Percentiles rank a stretch among this genome's conserved stretches.
phyloP scores from a whole-genome alignment of 2,888 invertebrate genomes.

The Monoplex corrugatus region DNA sequence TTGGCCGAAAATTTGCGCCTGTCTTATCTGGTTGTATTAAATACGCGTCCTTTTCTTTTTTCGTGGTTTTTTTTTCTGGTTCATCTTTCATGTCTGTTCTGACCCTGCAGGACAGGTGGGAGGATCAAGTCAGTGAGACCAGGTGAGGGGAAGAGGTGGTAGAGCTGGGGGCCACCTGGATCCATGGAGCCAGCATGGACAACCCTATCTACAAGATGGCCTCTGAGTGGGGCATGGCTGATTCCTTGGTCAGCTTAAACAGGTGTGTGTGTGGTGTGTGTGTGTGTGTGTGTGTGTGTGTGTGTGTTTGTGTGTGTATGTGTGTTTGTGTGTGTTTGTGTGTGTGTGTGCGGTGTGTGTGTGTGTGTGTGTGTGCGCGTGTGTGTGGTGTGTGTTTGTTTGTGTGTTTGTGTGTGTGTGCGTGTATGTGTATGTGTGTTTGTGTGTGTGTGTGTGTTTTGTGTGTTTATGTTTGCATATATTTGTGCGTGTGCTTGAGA shows the following conservation, averaged over 20 bases:
- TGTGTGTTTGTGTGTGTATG: conserved; percentile 30
- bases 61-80: no score
- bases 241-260: not conserved
- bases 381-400: no score
- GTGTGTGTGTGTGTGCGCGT: not conserved
- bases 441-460: not conserved
- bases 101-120: conserved; percentile 25
- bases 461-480: no score
- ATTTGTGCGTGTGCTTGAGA: no score
- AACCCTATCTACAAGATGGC: conserved; percentile 43
- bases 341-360: not conserved
- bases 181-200: conserved; percentile 40
- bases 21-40: no score
- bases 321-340: not conserved
- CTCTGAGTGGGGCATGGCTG: conserved; percentile 38
- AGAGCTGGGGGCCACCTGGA: conserved; percentile 47
- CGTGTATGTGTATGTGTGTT: not conserved
- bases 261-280: conserved; percentile 19
- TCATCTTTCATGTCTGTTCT: conserved; percentile 17
- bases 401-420: no score
- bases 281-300: not conserved
- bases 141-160: conserved; percentile 21
- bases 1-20: no score
- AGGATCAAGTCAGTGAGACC: conserved; percentile 37
- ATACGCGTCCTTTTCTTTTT: no score